phyloP scores from a whole-genome alignment of 2,797 vertebrate genomes.

The Nyctibius grandis region DNA sequence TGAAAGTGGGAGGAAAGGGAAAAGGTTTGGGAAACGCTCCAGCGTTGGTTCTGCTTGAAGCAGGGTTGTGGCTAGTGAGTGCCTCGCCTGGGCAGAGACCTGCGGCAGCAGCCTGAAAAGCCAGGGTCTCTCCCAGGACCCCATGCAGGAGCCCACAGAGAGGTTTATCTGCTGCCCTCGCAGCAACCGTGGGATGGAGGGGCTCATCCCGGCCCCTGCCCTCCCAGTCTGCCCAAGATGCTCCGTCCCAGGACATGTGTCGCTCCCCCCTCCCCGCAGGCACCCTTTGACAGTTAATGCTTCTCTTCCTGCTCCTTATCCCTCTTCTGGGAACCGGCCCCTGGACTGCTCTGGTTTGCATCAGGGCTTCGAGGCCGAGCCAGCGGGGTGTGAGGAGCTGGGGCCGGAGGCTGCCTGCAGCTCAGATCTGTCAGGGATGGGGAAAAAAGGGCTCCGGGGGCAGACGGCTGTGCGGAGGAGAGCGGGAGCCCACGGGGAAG shows the following conservation, averaged over 20 bases:
- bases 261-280: no score
- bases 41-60: neutral
- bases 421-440: neutral
- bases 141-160: neutral
- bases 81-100: neutral
- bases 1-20: neutral
- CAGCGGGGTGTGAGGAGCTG: neutral
- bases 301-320: neutral
- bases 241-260: neutral
- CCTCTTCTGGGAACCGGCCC: neutral
- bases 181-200: neutral
- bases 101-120: fast-evolving
- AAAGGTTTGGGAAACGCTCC: neutral
- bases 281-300: neutral
- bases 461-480: fast-evolving
- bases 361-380: neutral
- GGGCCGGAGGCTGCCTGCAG: neutral
- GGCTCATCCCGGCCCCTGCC: neutral
- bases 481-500: neutral
- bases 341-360: neutral
- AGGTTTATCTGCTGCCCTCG: neutral
- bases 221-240: neutral
- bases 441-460: neutral
- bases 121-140: neutral
- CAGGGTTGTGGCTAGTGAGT: neutral